Evolutionary conservation across 2,797 vertebrate species (phyloP), one percentile per base, ranked within the genome.

Genomic region (Pitangus sulphuratus): DNA sequence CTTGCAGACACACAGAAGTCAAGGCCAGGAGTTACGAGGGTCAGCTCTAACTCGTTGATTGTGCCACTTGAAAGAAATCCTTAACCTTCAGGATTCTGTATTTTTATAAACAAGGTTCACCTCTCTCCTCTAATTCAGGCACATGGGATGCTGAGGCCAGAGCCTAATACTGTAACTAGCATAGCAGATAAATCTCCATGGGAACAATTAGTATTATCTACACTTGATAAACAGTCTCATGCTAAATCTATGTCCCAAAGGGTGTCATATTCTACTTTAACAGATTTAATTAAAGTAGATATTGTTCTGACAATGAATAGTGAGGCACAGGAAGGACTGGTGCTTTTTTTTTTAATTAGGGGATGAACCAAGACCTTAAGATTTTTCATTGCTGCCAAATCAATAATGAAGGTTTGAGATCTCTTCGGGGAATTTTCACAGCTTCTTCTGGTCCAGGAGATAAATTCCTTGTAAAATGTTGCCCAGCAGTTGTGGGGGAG

Each of bases 141-240:
- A 82, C 87, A 54, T 57, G 84, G 88, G 81, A 96, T 94, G 56
- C 92, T 76, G 84, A 95, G 95, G 93, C 93, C 95, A 91, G 88
- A 86, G 71, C 88, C 77, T 91, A 64, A 90, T 96, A 85, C 91
- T 93, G 68, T 95, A 97, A 94, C 94, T 92, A 80, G 93, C 92
- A 84, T 74, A 84, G 76, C 82, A 93, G 91, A 96, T 97, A 96
- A 97, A 96, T 97, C 96, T 97, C 96, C 96, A 95, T 94, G 95
- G 97, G 97, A 97, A 97, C 95, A 97, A 97, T 97, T 97, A 97
- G 95, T 96, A 95, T 97, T 97, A 97, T 97, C 96, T 97, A 93
- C 96, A 96, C 95, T 97, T 97, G 96, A 97, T 97, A 97, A 97
- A 97, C 94, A 97, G 94, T 97, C 97, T 96, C 86, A 81, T 92